Evolutionary conservation across 2,113 vertebrate species (phyloP), one percentile per base, ranked within the genome.

Genomic region (Notothenia rossii): DNA sequence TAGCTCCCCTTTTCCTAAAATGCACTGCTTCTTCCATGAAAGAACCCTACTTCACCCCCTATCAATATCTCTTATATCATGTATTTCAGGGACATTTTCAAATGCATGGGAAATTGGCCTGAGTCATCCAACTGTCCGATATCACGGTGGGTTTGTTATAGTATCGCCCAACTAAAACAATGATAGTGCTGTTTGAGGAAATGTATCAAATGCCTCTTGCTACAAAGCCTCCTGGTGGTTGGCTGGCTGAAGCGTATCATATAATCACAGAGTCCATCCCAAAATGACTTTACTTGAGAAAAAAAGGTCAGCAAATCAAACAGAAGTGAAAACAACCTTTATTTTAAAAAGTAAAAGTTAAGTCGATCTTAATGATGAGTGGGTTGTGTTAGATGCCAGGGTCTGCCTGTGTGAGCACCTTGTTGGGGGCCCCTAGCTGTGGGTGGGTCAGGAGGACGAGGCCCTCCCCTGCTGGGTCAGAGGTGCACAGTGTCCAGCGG

Each of bases 401-500:
- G 25, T 79, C 48, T 40, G 22, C n/a, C 51, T 76, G 79, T 53
- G 55, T 15, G 18, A 33, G 22, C 14, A 40, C 66, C 22, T 81
- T 11, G 8, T 75, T 51, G 20, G 64, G 33, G 8, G 40, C 22
- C 4, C 8, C 15, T 22, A 55, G 62, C 66, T 56, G 59, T 46
- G 61, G 68, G 18, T 40, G 69, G 0, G 94, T 90, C 51, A 93
- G 33, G 85, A 94, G 86, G 13, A 87, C 83, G 40, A 89, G 74
- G 0, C 77, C 71, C 0, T 81, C 79, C 13, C 89, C 46, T 10
- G 87, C 74, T 12, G 96, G 95, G 83, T 95, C 93, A 20, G 92
- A 82, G 10, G 96, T 97, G 67, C 96, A 93, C 61, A 98, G 68
- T 46, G 95, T 45, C 98, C 98, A 99, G 75, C 98, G 91, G 88